Conservation (phyloP, 2,113 vertebrate genomes). For the Hydrolagus affinis region DNA sequence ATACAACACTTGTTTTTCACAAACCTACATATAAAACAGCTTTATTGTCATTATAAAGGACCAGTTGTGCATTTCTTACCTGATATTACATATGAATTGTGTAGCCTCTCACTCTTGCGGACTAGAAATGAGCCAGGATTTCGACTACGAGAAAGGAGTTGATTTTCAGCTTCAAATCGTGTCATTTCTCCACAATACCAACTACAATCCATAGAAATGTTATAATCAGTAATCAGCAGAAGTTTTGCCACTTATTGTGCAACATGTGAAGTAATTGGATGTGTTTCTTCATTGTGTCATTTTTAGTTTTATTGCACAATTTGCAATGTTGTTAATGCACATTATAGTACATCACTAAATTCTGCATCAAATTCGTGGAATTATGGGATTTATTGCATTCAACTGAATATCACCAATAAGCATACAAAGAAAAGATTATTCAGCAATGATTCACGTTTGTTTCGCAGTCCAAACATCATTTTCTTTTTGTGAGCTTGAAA, state of each 20-base stretch:
- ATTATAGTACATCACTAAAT: not conserved
- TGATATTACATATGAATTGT: not conserved
- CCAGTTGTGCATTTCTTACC: not conserved
- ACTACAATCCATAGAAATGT: not conserved
- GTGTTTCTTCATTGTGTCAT: not conserved
- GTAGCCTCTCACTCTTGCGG: not conserved
- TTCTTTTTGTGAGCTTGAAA: not conserved
- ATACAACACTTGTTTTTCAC: not conserved
- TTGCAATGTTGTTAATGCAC: no score
- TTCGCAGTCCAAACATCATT: not conserved
- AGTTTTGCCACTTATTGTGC: no score
- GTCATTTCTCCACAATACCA: conserved; percentile 18
- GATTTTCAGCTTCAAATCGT: conserved; percentile 1
- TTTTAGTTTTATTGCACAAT: not conserved
- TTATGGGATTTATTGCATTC: no score
- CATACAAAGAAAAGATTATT: not conserved
- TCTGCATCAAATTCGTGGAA: not conserved
- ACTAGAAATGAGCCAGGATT: not conserved
- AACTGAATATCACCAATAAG: no score
- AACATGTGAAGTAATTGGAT: not conserved
- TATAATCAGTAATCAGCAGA: not conserved
- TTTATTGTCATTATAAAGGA: not conserved
- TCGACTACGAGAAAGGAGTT: conserved; percentile 9
- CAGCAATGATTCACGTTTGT: not conserved
- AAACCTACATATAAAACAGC: no score